Percentiles rank a stretch among this genome's conserved stretches.
phyloP scores from a whole-genome alignment of 2,888 invertebrate species.

The Agrochola lota region DNA sequence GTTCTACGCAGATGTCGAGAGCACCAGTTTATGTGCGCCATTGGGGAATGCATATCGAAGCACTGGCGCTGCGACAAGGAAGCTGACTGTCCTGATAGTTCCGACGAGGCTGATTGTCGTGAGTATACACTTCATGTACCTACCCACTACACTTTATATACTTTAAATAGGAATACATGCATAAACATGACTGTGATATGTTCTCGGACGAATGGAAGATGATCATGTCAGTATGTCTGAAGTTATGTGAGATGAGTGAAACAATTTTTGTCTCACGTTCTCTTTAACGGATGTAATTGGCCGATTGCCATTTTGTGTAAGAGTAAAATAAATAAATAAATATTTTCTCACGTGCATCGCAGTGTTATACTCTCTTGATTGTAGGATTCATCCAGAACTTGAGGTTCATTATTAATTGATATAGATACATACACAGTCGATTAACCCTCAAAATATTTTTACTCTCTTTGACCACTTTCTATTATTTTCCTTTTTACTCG shows the following conservation, averaged over 20 bases:
- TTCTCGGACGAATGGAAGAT: neutral
- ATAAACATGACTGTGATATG: neutral
- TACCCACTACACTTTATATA: constrained; percentile 1
- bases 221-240: neutral
- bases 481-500: neutral
- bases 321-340: neutral
- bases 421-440: neutral
- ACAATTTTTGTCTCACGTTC: neutral
- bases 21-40: constrained; percentile 93
- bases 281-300: neutral
- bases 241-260: neutral
- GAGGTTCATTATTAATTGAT: neutral
- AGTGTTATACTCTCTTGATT: neutral
- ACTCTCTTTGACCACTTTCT: neutral
- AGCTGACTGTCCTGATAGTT: constrained; percentile 93
- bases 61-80: constrained; percentile 95
- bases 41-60: constrained; percentile 93
- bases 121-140: constrained; percentile 75
- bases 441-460: neutral
- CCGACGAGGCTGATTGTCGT: constrained; percentile 94
- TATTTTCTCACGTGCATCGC: neutral
- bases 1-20: constrained; percentile 91
- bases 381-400: neutral
- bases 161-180: neutral
- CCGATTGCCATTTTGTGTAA: neutral